Base-by-base conservation (phyloP, 2,113 vertebrate species). In the Syrmaticus mikado region DNA sequence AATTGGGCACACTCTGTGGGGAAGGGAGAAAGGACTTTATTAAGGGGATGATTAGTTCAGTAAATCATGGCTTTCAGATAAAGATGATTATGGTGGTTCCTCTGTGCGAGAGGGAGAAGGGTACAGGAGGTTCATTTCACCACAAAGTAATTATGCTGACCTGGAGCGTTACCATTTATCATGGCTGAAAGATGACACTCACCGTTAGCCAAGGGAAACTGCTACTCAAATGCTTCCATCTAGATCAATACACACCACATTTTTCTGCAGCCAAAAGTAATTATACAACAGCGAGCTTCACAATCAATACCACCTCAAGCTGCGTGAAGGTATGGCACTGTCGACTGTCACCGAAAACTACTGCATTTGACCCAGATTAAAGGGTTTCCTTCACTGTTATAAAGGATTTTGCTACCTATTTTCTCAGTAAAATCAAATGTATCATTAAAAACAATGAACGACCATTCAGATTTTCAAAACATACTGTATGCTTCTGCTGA, bases 231-330 rank as follows among this genome's bases (percentile, higher is more conserved):
- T 87, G 95, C 97, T 98, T 96, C 97, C 97, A 95, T 94, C 85
- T 95, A 97, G 98, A 99, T 99, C 99, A 98, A 99, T 99, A 99
- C 80, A 68, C 91, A 97, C 97, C 97, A 97, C 98, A 97, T 97
- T 97, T 96, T 94, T 85, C 94, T 95, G 60, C 80, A 97, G 97
- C 97, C 97, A 98, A 98, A 98, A 98, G 98, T 99, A 99, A 99
- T 99, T 99, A 99, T 98, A 98, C 97, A 98, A 97, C 96, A 98
- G 98, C 97, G 98, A 99, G 98, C 98, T 99, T 98, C 98, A 97
- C 98, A 98, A 98, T 99, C 99, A 97, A 99, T 99, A 98, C 92
- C 79, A 84, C 95, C 97, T 98, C 94, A 82, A 97, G 98, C 97
- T 97, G 87, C 87, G 24, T 45, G 76, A 93, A 95, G 76, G 89